Evolutionary conservation across 2,797 vertebrate genomes (phyloP).

Genomic region (Lagodon rhomboides): DNA sequence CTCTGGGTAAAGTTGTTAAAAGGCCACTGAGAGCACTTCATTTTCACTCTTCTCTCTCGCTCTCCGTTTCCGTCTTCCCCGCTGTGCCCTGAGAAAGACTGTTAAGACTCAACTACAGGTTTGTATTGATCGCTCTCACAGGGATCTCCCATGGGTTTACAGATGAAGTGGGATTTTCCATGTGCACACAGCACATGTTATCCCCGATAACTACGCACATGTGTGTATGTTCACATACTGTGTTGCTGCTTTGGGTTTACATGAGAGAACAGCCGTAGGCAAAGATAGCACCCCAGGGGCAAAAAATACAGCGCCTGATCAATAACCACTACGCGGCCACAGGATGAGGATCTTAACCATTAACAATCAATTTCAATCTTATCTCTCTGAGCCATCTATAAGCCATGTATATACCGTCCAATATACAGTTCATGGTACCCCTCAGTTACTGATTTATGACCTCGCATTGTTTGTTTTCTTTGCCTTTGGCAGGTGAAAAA

Average conservation of each 20-base stretch:
- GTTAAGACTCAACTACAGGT: slow-evolving; percentile 18
- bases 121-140: slow-evolving; percentile 53
- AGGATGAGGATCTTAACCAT: slow-evolving; percentile 56
- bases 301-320: slow-evolving; percentile 38
- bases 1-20: neutral
- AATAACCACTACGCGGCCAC: slow-evolving; percentile 51
- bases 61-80: slow-evolving; percentile 1
- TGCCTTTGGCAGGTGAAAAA: slow-evolving; percentile 17
- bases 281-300: neutral
- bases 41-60: slow-evolving; percentile 1
- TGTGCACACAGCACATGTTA: neutral
- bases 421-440: slow-evolving; percentile 23
- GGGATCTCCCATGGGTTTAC: slow-evolving; percentile 15
- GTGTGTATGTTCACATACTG: neutral
- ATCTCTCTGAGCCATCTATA: slow-evolving; percentile 39
- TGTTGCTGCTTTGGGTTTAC: neutral
- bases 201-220: neutral
- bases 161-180: slow-evolving; percentile 22
- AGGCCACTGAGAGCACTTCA: slow-evolving; percentile 23
- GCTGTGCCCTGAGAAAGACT: slow-evolving; percentile 13
- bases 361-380: slow-evolving; percentile 68
- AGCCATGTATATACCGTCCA: slow-evolving; percentile 33
- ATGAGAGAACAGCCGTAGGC: slow-evolving; percentile 21
- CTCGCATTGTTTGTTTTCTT: slow-evolving; percentile 19
- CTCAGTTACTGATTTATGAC: slow-evolving; percentile 42